Conservation (phyloP, 1,140 invertebrate genomes). For the Epicauta chinensis region DNA sequence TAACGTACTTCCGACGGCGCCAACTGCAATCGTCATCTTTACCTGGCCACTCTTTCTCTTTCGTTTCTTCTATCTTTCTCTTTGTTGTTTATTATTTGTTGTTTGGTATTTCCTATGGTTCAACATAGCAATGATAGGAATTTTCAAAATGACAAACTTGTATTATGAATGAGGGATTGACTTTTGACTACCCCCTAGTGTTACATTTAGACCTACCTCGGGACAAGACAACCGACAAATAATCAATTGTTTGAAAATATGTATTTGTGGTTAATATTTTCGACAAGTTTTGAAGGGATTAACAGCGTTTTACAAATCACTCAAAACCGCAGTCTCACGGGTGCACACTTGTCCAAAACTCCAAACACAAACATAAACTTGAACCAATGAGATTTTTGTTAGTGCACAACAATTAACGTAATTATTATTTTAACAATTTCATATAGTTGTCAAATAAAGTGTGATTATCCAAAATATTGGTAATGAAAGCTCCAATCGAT, state of each 20-base stretch:
- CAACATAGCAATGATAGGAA: slow-evolving; percentile 22
- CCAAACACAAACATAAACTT: too few species aligned
- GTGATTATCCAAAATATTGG: too few species aligned
- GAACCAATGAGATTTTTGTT: too few species aligned
- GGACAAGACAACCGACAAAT: slow-evolving; percentile 1
- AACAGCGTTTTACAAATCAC: too few species aligned
- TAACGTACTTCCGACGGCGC: slow-evolving; percentile 27
- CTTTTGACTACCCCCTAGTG: slow-evolving; percentile 7
- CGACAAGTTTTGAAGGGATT: too few species aligned
- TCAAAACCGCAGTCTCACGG: too few species aligned
- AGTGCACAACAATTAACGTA: too few species aligned
- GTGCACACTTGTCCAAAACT: too few species aligned
- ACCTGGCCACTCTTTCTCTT: slow-evolving; percentile 3
- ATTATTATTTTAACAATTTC: too few species aligned
- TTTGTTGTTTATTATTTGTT: not conserved
- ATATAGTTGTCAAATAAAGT: too few species aligned
- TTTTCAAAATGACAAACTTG: slow-evolving; percentile 22
- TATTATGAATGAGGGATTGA: slow-evolving; percentile 22
- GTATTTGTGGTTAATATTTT: too few species aligned
- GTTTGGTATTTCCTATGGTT: not conserved
- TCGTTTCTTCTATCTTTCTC: not conserved
- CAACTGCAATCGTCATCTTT: slow-evolving; percentile 13
- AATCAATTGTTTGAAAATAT: slow-evolving; percentile 12
- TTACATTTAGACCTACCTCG: slow-evolving; percentile 6
- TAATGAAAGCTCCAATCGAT: too few species aligned